Evolutionary conservation across 1,140 invertebrate species (phyloP).

Genomic region (Drosophila tropicalis): DNA sequence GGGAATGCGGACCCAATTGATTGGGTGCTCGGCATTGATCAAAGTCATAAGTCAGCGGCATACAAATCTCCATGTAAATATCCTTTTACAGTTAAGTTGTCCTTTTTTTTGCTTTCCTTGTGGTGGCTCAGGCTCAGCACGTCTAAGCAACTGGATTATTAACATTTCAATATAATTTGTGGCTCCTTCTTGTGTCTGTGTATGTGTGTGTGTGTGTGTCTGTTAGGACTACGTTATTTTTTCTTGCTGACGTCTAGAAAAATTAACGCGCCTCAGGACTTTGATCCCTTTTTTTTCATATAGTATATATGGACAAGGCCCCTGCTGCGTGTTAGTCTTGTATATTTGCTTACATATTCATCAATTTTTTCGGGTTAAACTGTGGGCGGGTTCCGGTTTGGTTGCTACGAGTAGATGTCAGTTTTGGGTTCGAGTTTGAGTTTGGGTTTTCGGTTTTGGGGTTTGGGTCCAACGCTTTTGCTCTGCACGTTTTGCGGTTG

Average conservation of each 20-base stretch:
- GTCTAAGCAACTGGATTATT: slow-evolving; percentile 79
- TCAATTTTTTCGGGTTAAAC: slow-evolving; percentile 78
- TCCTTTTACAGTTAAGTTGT: slow-evolving; percentile 75
- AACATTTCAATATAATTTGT: slow-evolving; percentile 82
- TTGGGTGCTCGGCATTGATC: slow-evolving; percentile 61
- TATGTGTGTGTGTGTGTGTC: neutral
- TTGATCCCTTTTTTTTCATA: slow-evolving; percentile 68
- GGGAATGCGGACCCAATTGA: slow-evolving; percentile 48
- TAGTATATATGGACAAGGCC: slow-evolving; percentile 40
- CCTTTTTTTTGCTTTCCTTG: slow-evolving; percentile 66
- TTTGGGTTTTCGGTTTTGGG: neutral
- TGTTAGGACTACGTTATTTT: slow-evolving; percentile 45
- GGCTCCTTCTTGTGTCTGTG: slow-evolving; percentile 23
- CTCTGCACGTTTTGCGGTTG: slow-evolving; percentile 73
- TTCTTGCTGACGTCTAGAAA: slow-evolving; percentile 73
- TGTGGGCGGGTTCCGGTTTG: slow-evolving; percentile 49
- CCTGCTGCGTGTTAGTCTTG: slow-evolving; percentile 62
- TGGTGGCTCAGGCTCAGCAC: slow-evolving; percentile 51
- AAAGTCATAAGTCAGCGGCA: slow-evolving; percentile 80
- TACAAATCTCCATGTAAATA: slow-evolving; percentile 79
- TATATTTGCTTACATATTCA: slow-evolving; percentile 80
- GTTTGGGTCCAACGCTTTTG: neutral
- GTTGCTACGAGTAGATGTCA: slow-evolving; percentile 9
- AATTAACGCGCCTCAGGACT: slow-evolving; percentile 78
- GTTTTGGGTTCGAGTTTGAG: slow-evolving; percentile 1